These are phyloP conservation scores for Pseudococcus longispinus DNA, from an alignment of 2,888 invertebrate genomes.

Conservation along the genomic window DNA sequence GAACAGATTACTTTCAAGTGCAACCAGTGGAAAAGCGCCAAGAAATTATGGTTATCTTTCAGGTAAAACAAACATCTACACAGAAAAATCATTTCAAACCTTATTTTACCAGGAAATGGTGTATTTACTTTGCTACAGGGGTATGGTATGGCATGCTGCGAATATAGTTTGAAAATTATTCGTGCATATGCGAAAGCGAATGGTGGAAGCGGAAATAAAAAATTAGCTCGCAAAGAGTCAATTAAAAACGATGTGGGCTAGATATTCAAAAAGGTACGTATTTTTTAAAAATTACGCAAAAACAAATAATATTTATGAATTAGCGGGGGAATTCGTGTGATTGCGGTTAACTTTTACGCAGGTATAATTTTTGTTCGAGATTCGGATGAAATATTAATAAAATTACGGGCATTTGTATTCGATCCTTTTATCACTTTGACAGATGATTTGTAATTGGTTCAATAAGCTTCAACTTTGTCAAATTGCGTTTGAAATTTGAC, in stretches of 20 bases:
- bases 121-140: background rate
- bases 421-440: no score
- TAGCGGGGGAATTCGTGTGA: background rate
- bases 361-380: background rate
- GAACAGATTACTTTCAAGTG: conserved; percentile 26
- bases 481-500: no score
- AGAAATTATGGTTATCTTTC: conserved; percentile 25
- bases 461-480: no score
- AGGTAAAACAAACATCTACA: conserved; percentile 22
- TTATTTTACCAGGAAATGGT: background rate
- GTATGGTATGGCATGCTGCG: background rate
- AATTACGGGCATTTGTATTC: no score
- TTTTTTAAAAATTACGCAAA: background rate
- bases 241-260: background rate
- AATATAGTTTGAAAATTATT: background rate
- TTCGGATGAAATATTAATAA: background rate
- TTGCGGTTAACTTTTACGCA: background rate
- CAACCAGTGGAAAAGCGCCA: conserved; percentile 22
- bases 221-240: background rate
- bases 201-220: background rate
- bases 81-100: conserved; percentile 1
- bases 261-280: background rate
- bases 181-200: background rate
- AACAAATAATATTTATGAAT: background rate
- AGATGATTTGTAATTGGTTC: no score